These are phyloP conservation scores for Campylomormyrus numenius DNA, from an alignment of 2,113 vertebrate species.

Conservation along the genomic window DNA sequence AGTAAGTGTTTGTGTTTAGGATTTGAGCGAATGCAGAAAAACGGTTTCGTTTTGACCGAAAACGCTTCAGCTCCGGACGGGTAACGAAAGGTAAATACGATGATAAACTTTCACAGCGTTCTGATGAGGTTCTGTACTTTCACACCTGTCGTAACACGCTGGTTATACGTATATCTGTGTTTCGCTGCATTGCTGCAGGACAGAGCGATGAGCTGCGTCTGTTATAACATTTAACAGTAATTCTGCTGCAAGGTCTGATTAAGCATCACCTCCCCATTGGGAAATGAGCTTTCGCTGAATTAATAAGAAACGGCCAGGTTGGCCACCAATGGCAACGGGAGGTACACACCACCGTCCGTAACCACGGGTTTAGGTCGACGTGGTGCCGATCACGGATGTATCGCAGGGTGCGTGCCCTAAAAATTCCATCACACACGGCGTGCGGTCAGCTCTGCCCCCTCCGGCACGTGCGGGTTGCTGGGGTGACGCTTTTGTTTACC, in stretches of 20 bases:
- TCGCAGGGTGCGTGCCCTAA: background rate
- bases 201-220: background rate
- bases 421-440: background rate
- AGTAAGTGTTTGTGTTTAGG: background rate
- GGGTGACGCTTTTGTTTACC: background rate
- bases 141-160: background rate
- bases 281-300: background rate
- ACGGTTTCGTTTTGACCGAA: background rate
- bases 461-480: background rate
- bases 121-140: background rate
- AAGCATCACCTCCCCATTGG: background rate
- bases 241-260: background rate
- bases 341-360: background rate
- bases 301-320: background rate
- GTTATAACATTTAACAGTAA: background rate
- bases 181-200: background rate
- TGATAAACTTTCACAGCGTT: background rate
- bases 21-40: background rate
- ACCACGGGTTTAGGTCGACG: background rate
- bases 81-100: background rate
- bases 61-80: background rate
- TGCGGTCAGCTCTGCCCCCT: background rate
- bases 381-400: background rate
- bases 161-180: background rate
- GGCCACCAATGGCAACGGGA: background rate